Evolutionary conservation across 2,888 invertebrate species (phyloP).

Genomic region (Drosophila niveifrons): DNA sequence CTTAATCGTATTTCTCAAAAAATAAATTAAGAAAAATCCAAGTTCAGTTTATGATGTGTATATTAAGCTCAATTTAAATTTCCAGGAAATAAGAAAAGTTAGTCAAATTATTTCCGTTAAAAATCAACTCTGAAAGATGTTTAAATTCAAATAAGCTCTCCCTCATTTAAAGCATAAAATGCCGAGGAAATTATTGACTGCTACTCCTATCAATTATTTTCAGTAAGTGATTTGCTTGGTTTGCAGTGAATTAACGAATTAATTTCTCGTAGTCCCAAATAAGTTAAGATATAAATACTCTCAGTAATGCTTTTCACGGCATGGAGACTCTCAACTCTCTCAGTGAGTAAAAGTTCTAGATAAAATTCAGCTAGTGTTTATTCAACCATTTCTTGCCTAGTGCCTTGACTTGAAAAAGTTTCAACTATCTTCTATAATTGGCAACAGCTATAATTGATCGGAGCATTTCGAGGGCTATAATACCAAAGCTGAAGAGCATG

Average conservation of each 20-base stretch:
- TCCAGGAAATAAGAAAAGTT: not conserved
- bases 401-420: conserved; percentile 86
- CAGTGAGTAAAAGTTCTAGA: conserved; percentile 85
- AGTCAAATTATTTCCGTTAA: no score
- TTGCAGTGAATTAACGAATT: no score
- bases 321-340: conserved; percentile 85
- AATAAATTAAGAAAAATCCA: conserved; percentile 7
- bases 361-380: not conserved
- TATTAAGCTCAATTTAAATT: not conserved
- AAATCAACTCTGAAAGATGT: no score
- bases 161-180: not conserved
- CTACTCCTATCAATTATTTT: conserved; percentile 26
- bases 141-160: no score
- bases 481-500: conserved; percentile 88
- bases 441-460: conserved; percentile 80
- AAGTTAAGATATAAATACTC: conserved; percentile 51
- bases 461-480: conserved; percentile 89
- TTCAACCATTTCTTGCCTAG: no score
- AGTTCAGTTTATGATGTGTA: conserved; percentile 2
- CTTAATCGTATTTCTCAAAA: conserved; percentile 32
- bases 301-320: conserved; percentile 45
- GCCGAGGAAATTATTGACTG: conserved; percentile 72
- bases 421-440: conserved; percentile 91
- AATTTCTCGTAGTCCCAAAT: no score
- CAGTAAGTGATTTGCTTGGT: no score